Base-by-base conservation (phyloP, 2,113 vertebrate genomes). In the Atrichornis clamosus region DNA sequence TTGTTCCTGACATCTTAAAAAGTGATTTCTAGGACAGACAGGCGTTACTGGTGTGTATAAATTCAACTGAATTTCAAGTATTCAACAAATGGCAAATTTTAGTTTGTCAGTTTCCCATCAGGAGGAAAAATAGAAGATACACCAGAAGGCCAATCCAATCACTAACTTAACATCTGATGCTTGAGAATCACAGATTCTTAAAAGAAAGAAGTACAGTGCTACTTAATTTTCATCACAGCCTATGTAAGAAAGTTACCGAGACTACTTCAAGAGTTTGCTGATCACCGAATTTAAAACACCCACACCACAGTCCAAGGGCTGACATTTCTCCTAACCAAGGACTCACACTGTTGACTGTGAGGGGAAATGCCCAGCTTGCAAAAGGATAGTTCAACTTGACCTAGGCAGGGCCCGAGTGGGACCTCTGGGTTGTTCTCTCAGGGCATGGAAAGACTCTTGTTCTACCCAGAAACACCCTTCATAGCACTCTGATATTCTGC, bases 31-130 rank as follows among this genome's bases (percentile, higher is more conserved):
- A 46, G 13, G 33, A 18, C 14, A 67, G n/a, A 76, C 3, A 56
- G 24, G 37, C 0, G 0, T 42, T n/a, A 65, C 14, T 60, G n/a
- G 52, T 15, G 7, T 2, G 1, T 22, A 46, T 11, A 35, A 11
- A 52, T 55, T 52, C 33, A 88, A 46, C 13, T 44, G 33, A 50
- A 77, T 69, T 80, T 88, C n/a, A 55, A 23, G 30, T 47, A 27
- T 59, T 86, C 39, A 33, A 4, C 19, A 60, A 86, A 67, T 44
- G 12, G 18, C 26, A 67, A 75, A 37, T 55, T 3, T 22, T 22
- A 32, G 8, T 37, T 41, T 87, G 18, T 49, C 56, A 37, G 21
- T 18, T 15, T 39, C 19, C 12, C 18, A 84, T 14, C 8, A 47
- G 53, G 12, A 42, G 2, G 10, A 68, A 90, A 78, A 93, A 46